Evolutionary conservation across 2,113 vertebrate species (phyloP).

Genomic region (Macquaria ambigua): DNA sequence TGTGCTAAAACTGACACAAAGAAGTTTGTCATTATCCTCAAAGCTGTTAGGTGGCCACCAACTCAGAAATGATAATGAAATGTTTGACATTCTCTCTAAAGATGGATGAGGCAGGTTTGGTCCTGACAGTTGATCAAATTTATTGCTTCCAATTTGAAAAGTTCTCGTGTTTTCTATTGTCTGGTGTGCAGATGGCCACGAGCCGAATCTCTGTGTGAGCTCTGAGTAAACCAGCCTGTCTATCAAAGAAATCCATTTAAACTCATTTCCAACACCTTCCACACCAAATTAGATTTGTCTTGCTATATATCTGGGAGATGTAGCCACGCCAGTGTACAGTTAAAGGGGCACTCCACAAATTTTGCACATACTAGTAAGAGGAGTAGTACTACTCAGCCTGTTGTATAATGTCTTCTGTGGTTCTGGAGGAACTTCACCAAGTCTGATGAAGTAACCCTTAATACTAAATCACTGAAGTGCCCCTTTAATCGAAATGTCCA

Average conservation of each 20-base stretch:
- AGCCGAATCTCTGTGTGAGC: slow-evolving; percentile 25
- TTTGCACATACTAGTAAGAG: not conserved
- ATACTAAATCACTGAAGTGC: not conserved
- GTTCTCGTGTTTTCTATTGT: slow-evolving; percentile 25
- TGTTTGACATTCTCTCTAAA: slow-evolving; percentile 23
- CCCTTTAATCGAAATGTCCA: not conserved
- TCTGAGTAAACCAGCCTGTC: slow-evolving; percentile 51
- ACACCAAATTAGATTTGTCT: slow-evolving; percentile 18
- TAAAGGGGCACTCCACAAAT: not conserved
- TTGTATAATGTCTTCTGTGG: not conserved
- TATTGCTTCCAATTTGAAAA: slow-evolving; percentile 31
- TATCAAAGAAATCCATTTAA: slow-evolving; percentile 46
- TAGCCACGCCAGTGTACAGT: not conserved
- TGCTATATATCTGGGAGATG: too few species aligned
- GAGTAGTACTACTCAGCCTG: not conserved
- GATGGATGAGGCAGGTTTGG: slow-evolving; percentile 27
- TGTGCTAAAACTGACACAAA: not conserved
- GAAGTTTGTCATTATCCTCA: slow-evolving; percentile 2
- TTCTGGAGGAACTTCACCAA: not conserved
- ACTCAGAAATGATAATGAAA: slow-evolving; percentile 46
- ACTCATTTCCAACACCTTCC: slow-evolving; percentile 25
- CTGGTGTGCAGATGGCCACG: slow-evolving; percentile 53
- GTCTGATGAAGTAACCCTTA: not conserved
- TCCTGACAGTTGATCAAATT: slow-evolving; percentile 47
- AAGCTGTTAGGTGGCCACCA: slow-evolving; percentile 17